Evolutionary conservation across 2,888 invertebrate genomes (phyloP).

Genomic region (Cerastis rubricosa): DNA sequence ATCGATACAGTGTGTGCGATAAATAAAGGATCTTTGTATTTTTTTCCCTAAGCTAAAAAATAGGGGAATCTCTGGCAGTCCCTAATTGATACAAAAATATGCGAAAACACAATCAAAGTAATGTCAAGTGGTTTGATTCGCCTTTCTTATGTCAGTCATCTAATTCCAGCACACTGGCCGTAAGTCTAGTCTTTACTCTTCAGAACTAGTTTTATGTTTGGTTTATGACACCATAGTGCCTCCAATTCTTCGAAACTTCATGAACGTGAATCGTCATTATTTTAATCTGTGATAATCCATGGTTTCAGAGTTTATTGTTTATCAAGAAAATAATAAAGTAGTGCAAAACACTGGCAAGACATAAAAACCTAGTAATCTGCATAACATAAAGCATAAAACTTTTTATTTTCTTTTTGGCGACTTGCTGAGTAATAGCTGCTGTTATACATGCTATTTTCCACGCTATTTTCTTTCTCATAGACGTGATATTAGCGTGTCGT

Average conservation of each 20-base stretch:
- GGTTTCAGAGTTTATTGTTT: slow-evolving; percentile 36
- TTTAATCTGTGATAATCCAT: slow-evolving; percentile 30
- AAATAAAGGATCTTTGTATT: not conserved
- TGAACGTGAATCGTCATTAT: not conserved
- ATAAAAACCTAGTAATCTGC: slow-evolving; percentile 59
- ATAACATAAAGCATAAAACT: slow-evolving; percentile 49
- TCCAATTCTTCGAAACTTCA: slow-evolving; percentile 1
- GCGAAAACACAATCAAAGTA: not conserved
- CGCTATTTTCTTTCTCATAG: slow-evolving; percentile 13
- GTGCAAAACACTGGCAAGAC: slow-evolving; percentile 26
- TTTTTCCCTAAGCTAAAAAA: not conserved
- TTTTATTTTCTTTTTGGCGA: slow-evolving; percentile 42
- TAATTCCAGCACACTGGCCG: not conserved
- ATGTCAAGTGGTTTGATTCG: not conserved
- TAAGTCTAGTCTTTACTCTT: not conserved
- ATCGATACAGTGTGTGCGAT: not conserved
- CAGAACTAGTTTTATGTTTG: slow-evolving; percentile 9
- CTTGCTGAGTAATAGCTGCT: slow-evolving; percentile 22
- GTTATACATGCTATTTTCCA: slow-evolving; percentile 24
- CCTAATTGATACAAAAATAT: not conserved
- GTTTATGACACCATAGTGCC: slow-evolving; percentile 23
- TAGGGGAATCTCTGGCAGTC: not conserved
- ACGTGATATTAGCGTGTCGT: slow-evolving; percentile 21
- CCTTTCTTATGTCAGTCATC: not conserved
- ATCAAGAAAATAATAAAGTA: slow-evolving; percentile 42